phyloP scores from a whole-genome alignment of 2,797 vertebrate species.

The Falco novaeseelandiae region DNA sequence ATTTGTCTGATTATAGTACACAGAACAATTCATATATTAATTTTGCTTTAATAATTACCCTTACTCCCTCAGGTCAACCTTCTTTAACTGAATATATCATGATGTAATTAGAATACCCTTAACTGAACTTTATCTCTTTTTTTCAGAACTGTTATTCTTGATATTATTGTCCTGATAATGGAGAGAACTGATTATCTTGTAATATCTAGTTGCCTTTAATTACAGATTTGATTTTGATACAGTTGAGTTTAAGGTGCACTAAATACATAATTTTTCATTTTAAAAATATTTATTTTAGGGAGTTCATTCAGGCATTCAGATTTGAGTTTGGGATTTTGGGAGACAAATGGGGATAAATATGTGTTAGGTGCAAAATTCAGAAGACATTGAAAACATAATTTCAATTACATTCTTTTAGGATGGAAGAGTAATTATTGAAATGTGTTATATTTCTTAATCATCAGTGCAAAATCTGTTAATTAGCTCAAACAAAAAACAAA shows the following conservation, averaged over 20 bases:
- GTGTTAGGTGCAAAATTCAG: not conserved
- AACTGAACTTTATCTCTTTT: not conserved
- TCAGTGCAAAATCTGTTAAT: not conserved
- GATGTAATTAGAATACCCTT: not conserved
- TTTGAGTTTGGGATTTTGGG: not conserved
- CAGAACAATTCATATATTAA: not conserved
- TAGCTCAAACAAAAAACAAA: not conserved
- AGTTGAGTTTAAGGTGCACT: not conserved
- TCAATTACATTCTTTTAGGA: not conserved
- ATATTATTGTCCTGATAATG: not conserved
- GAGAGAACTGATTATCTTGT: not conserved
- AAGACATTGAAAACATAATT: not conserved
- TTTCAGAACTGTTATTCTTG: not conserved
- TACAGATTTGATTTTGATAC: not conserved
- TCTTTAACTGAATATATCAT: not conserved
- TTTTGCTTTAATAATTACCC: not conserved
- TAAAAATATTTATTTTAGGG: not conserved
- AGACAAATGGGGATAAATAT: not conserved
- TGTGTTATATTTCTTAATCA: not conserved
- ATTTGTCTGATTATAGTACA: not conserved
- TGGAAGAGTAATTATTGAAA: not conserved
- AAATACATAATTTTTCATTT: not conserved
- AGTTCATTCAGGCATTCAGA: not conserved
- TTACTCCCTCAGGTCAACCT: not conserved
- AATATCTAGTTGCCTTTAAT: not conserved